phyloP scores from a whole-genome alignment of 2,888 invertebrate genomes.

The Xylophagus ater region DNA sequence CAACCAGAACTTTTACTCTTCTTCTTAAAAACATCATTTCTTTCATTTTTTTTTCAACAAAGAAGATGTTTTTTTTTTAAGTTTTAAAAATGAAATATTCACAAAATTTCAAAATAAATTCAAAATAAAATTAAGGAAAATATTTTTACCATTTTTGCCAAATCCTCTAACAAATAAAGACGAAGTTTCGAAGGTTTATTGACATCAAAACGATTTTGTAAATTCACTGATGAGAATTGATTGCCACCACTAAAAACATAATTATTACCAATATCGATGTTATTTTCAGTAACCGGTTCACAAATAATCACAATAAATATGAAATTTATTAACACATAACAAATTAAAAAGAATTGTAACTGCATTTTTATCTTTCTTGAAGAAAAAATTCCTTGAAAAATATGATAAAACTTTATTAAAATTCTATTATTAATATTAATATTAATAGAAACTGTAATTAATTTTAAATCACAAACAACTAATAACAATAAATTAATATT shows the following conservation, averaged over 20 bases:
- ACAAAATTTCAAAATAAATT: no score
- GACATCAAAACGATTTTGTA: conserved; percentile 12
- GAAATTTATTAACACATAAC: conserved; percentile 7
- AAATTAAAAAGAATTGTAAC: conserved; percentile 6
- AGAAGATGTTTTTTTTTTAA: no score
- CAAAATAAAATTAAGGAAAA: no score
- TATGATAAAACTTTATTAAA: not conserved
- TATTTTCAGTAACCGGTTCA: conserved; percentile 15
- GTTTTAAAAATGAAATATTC: no score
- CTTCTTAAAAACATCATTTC: no score
- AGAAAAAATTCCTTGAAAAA: not conserved
- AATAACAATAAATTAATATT: no score
- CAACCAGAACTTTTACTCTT: no score
- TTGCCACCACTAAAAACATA: conserved; percentile 14
- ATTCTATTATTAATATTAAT: not conserved
- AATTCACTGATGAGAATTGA: conserved; percentile 11
- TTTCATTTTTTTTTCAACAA: no score
- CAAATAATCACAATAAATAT: conserved; percentile 2
- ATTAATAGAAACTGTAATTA: not conserved
- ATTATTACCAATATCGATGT: conserved; percentile 12
- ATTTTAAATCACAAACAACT: not conserved
- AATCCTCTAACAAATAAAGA: conserved; percentile 14
- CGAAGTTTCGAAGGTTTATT: conserved; percentile 16
- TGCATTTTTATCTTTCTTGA: conserved; percentile 9
- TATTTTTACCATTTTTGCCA: conserved; percentile 15